Evolutionary conservation across 2,797 vertebrate species (phyloP).

Genomic region (Gallinago stenura): DNA sequence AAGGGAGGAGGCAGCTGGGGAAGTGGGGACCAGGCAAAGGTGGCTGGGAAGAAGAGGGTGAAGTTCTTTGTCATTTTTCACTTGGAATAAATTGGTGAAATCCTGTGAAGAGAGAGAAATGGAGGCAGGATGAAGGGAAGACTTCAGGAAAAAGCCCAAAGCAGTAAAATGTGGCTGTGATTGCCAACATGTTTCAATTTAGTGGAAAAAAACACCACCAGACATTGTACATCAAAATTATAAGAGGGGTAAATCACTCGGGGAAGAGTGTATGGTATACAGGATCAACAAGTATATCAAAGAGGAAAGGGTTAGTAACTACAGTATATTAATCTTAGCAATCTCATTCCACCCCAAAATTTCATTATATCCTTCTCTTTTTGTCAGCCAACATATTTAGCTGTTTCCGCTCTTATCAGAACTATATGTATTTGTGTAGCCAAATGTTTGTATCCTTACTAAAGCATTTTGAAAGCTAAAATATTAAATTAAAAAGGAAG

Average conservation of each 20-base stretch:
- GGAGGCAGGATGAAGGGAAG: not conserved
- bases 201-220: not conserved
- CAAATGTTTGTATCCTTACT: not conserved
- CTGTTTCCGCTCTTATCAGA: not conserved
- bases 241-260: not conserved
- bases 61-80: not conserved
- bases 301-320: not conserved
- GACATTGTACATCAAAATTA: not conserved
- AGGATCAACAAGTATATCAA: not conserved
- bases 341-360: not conserved
- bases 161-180: not conserved
- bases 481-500: not conserved
- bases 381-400: not conserved
- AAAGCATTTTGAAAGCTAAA: not conserved
- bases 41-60: not conserved
- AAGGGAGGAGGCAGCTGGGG: not conserved
- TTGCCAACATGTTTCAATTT: not conserved
- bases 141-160: not conserved
- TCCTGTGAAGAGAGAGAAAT: not conserved
- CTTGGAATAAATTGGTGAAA: not conserved
- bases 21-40: not conserved
- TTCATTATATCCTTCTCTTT: not conserved
- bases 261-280: rapidly evolving
- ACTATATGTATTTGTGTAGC: not conserved
- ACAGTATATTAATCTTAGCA: not conserved